A percentile compares a stretch with the other conserved stretches of the same genome.
These are phyloP conservation scores for Echeneis naucrates DNA, from an alignment of 2,797 vertebrate genomes.

Conservation along the genomic window DNA sequence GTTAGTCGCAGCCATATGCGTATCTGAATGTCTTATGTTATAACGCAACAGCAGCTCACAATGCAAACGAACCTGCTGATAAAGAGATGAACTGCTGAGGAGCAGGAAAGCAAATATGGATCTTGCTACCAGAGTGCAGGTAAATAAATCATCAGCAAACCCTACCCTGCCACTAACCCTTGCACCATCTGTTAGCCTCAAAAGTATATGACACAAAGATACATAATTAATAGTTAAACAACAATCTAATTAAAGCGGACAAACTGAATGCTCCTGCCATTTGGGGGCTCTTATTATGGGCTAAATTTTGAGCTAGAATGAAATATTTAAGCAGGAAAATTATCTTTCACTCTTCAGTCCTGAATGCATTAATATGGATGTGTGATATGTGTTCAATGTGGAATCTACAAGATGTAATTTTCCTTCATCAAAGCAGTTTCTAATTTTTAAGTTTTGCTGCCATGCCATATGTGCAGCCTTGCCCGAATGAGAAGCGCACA, in stretches of 20 bases:
- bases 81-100: conserved; percentile 1
- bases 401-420: conserved; percentile 96
- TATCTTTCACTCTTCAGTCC: conserved; percentile 94
- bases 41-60: conserved; percentile 3
- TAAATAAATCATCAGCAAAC: conserved; percentile 95
- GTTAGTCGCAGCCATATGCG: background rate
- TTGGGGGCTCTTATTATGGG: conserved; percentile 94
- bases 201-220: conserved; percentile 97
- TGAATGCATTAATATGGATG: conserved; percentile 97
- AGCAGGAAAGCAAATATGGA: conserved; percentile 74
- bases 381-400: conserved; percentile 94
- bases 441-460: conserved; percentile 94
- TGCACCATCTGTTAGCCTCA: conserved; percentile 97
- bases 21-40: background rate
- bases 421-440: conserved; percentile 94
- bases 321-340: conserved; percentile 98
- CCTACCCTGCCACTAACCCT: conserved; percentile 90
- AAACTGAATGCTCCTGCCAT: conserved; percentile 96
- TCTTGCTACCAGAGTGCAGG: conserved; percentile 93
- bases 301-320: conserved; percentile 97
- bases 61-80: background rate
- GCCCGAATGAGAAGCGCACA: conserved; percentile 51
- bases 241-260: conserved; percentile 99
- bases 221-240: conserved; percentile 99
- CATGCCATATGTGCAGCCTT: conserved; percentile 87